Conservation (phyloP, 1,140 invertebrate species). For the Apocrypta bakeri region DNA sequence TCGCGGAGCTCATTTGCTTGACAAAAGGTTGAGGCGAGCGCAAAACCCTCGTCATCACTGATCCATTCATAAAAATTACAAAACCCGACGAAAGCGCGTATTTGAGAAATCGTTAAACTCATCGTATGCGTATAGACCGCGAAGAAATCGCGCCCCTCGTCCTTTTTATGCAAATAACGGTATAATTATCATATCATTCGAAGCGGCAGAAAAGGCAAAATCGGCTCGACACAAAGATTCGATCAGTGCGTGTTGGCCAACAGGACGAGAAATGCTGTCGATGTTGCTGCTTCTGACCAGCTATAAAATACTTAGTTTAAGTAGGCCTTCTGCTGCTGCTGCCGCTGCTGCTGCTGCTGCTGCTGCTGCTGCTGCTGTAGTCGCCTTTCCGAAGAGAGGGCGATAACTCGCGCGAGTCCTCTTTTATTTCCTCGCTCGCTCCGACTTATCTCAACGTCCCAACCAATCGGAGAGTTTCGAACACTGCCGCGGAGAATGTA, state of each 20-base stretch:
- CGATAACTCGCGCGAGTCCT: not conserved
- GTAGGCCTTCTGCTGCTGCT: constrained; percentile 14
- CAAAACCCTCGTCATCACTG: not conserved
- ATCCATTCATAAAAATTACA: constrained; percentile 43
- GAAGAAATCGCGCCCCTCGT: not conserved
- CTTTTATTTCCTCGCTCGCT: not conserved
- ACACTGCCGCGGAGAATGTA: not conserved
- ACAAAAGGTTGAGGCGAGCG: not conserved
- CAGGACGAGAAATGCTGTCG: not conserved
- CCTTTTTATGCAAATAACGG: constrained; percentile 50
- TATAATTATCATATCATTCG: constrained; percentile 51
- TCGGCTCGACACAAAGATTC: constrained; percentile 39
- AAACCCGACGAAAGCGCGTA: not conserved
- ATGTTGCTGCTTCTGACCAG: not conserved
- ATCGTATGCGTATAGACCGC: not conserved
- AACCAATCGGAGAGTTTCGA: not conserved
- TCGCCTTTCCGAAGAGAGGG: not conserved
- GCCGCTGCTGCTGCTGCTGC: not conserved
- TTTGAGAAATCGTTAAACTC: constrained; percentile 34
- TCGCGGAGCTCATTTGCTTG: not conserved
- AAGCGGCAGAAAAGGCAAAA: constrained; percentile 24
- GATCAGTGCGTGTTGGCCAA: constrained; percentile 22
- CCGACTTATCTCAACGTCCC: not conserved
- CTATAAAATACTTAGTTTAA: constrained; percentile 50
- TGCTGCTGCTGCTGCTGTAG: too few species aligned